Evolutionary conservation across 2,888 invertebrate genomes (phyloP).

Genomic region (Lasioglossum vierecki): DNA sequence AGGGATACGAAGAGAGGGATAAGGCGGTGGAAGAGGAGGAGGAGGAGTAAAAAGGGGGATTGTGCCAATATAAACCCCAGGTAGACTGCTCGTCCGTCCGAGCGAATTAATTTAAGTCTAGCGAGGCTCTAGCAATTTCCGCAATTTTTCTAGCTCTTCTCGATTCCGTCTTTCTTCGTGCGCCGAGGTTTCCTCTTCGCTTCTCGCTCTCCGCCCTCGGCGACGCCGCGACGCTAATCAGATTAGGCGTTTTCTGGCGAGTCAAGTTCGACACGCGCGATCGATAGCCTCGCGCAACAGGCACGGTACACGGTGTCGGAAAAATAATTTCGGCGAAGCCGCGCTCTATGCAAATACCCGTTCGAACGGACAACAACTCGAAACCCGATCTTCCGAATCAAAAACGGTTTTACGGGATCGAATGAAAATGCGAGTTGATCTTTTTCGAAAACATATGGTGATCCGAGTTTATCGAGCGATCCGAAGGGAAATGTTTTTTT

Average conservation of each 20-base stretch:
- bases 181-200: neutral
- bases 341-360: neutral
- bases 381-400: neutral
- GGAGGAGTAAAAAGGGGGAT: conserved; percentile 28
- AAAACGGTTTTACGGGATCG: neutral
- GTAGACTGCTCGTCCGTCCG: conserved; percentile 69
- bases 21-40: neutral
- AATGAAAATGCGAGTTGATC: neutral
- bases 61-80: conserved; percentile 66
- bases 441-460: neutral
- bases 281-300: conserved; percentile 53
- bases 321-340: neutral
- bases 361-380: neutral
- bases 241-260: conserved; percentile 69
- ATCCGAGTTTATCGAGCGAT: neutral
- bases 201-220: neutral
- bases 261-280: conserved; percentile 41
- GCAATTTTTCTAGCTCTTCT: conserved; percentile 74
- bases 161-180: conserved; percentile 45
- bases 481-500: conserved; percentile 15
- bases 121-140: conserved; percentile 74
- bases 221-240: conserved; percentile 65
- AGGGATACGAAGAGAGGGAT: conserved; percentile 14
- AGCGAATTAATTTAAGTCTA: conserved; percentile 79
- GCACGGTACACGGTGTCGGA: conserved; percentile 13